Evolutionary conservation across 53 echinoderm and acorn worm genomes (phyloP).

Genomic region (Pentamera pediparva): DNA sequence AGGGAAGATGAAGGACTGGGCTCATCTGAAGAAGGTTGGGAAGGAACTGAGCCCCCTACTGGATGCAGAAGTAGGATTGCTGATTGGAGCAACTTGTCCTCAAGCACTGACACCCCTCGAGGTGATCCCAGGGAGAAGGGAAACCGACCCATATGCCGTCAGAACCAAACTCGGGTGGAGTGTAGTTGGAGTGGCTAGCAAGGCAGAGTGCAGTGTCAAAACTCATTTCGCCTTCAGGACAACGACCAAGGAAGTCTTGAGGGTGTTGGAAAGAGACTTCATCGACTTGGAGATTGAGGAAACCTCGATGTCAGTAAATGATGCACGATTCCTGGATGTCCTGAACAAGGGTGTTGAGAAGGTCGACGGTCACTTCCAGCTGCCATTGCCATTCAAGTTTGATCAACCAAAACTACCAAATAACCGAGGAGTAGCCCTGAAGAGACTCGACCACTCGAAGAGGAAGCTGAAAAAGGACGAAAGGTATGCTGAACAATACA

Average conservation of each 20-base stretch:
- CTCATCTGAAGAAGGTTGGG: slow-evolving; percentile 27
- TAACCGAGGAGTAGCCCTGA: slow-evolving; percentile 35
- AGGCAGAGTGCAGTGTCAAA: neutral
- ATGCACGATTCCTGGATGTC: slow-evolving; percentile 37
- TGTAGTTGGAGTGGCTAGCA: slow-evolving; percentile 25
- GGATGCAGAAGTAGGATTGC: slow-evolving; percentile 5
- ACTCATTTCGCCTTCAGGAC: neutral
- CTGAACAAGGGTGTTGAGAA: slow-evolving; percentile 40
- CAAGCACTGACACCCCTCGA: slow-evolving; percentile 33
- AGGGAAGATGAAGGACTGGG: slow-evolving; percentile 35
- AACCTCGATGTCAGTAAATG: slow-evolving; percentile 33
- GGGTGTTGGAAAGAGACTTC: slow-evolving; percentile 41
- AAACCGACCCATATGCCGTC: slow-evolving; percentile 42
- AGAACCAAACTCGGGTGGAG: slow-evolving; percentile 50
- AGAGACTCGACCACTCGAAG: slow-evolving; percentile 18
- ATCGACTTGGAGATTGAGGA: neutral
- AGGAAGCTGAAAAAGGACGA: neutral
- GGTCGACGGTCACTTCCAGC: slow-evolving; percentile 44
- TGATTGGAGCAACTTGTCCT: slow-evolving; percentile 45
- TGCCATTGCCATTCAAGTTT: slow-evolving; percentile 44
- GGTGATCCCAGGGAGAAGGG: slow-evolving; percentile 8
- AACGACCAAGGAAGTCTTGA: slow-evolving; percentile 7
- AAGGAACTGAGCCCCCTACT: slow-evolving; percentile 31
- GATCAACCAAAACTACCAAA: slow-evolving; percentile 30
- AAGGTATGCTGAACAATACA: neutral